A percentile compares a stretch with the other conserved stretches of the same genome.
Evolutionary conservation across 2,888 invertebrate genomes (phyloP).

Genomic region (Scaptomyza reducta): DNA sequence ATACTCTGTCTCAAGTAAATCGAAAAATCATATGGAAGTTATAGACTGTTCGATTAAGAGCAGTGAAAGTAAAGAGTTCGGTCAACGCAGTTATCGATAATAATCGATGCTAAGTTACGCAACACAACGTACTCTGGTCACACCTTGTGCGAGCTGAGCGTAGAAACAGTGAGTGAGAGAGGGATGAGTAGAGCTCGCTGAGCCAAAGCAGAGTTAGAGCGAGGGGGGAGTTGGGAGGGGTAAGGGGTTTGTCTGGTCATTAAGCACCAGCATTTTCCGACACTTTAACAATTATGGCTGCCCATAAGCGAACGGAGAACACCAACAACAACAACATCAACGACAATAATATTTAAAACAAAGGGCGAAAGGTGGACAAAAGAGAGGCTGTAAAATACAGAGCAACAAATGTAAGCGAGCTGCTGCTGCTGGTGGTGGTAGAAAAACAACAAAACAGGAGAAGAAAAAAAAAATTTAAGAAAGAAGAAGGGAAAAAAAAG

Average conservation of each 20-base stretch:
- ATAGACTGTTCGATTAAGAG: too few relatives aligned
- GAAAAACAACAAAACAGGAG: slow-evolving; percentile 7
- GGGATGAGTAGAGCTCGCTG: not conserved
- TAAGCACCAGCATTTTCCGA: slow-evolving; percentile 41
- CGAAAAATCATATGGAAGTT: too few relatives aligned
- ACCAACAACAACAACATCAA: not conserved
- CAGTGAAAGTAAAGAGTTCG: too few relatives aligned
- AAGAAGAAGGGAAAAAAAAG: not conserved
- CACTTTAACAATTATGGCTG: slow-evolving; percentile 28
- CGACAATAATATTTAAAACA: slow-evolving; percentile 25
- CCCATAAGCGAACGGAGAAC: slow-evolving; percentile 6
- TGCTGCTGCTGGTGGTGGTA: not conserved
- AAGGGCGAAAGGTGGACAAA: slow-evolving; percentile 15
- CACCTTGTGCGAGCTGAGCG: too few relatives aligned
- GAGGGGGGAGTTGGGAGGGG: not conserved
- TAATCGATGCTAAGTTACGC: too few relatives aligned
- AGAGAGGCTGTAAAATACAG: slow-evolving; percentile 24
- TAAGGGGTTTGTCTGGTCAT: slow-evolving; percentile 11
- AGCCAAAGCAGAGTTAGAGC: not conserved
- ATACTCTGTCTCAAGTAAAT: too few relatives aligned
- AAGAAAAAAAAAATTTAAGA: not conserved
- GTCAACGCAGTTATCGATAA: too few relatives aligned
- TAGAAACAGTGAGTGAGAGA: not conserved
- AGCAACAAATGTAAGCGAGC: slow-evolving; percentile 39
- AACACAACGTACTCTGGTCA: too few relatives aligned